phyloP scores from a whole-genome alignment of 35 echinoderm and acorn worm species.

The Strongylocentrotus purpuratus region DNA sequence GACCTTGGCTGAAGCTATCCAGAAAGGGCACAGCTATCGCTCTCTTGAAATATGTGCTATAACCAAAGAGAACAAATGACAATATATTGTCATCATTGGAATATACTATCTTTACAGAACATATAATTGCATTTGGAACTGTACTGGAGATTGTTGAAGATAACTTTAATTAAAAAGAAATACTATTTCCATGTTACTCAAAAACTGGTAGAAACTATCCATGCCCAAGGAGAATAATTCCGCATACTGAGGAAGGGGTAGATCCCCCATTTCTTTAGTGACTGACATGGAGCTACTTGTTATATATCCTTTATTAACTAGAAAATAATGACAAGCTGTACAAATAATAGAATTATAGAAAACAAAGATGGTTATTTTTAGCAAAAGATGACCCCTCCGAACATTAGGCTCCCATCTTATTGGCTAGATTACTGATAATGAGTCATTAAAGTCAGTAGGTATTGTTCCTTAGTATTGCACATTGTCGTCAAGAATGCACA shows the following conservation, averaged over 20 bases:
- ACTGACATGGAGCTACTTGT: slow-evolving; percentile 49
- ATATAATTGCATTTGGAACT: slow-evolving; percentile 52
- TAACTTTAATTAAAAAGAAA: slow-evolving; percentile 47
- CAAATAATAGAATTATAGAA: slow-evolving; percentile 51
- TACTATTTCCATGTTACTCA: slow-evolving; percentile 50
- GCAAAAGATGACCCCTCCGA: slow-evolving; percentile 51
- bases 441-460: slow-evolving; percentile 51
- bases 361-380: slow-evolving; percentile 54
- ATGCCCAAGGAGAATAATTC: slow-evolving; percentile 46
- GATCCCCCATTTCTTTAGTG: slow-evolving; percentile 48
- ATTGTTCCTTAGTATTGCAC: slow-evolving; percentile 50
- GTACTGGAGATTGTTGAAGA: slow-evolving; percentile 47
- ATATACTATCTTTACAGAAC: slow-evolving; percentile 52
- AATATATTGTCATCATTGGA: slow-evolving; percentile 54
- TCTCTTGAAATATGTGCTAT: slow-evolving; percentile 53
- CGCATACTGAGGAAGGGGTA: slow-evolving; percentile 50
- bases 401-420: slow-evolving; percentile 42
- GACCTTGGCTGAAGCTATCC: slow-evolving; percentile 47
- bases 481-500: slow-evolving; percentile 53
- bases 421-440: slow-evolving; percentile 53
- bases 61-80: slow-evolving; percentile 48
- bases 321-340: slow-evolving; percentile 49
- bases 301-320: slow-evolving; percentile 54
- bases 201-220: slow-evolving; percentile 53
- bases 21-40: slow-evolving; percentile 50